Evolutionary conservation across 1,140 invertebrate species (phyloP), one percentile per base, ranked within the genome.

Genomic region (Vanessa atalanta): DNA sequence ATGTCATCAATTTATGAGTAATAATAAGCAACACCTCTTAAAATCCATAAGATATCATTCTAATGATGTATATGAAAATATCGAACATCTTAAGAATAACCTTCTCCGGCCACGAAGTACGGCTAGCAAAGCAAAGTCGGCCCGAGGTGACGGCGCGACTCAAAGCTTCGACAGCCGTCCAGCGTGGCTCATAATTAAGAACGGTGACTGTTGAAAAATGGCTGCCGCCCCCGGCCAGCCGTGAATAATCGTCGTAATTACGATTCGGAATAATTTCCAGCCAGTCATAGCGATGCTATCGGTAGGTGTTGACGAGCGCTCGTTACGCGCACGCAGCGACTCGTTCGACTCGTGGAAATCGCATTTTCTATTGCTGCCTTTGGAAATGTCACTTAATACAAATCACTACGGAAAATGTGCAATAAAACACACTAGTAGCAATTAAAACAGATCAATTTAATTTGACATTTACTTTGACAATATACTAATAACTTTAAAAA

Each of bases 171-270:
- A 91, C 90, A 91, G 88, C 75, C 89, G 88, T 91, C 90, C 89
- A 89, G 78, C 85, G 81, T 83, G 85, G 86, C 84, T 91, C 89
- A 91, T 93, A 93, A 91, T 93, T 93, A 93, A 93, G 90, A 93
- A 93, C 88, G 87, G 91, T 93, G 91, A 93, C 91, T 93, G 91
- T 93, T 93, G 90, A 93, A 93, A 93, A 93, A 93, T 91, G 89
- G 88, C 88, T 79, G 89, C 91, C 88, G 89, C 89, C 91, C 91
- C 88, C 89, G 91, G 90, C 89, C 88, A 85, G 88, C 91, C 91
- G 89, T 93, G 91, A 93, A 93, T 93, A 93, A 93, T 93, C 89
- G 91, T 80, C 86, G 91, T 93, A 93, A 93, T 93, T 93, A 93
- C 89, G 86, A 93, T 90, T 93, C 89, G 83, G 91, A 93, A 93